Base-by-base conservation (phyloP, 2,888 invertebrate genomes). In the Dasysyrphus albostriatus region DNA sequence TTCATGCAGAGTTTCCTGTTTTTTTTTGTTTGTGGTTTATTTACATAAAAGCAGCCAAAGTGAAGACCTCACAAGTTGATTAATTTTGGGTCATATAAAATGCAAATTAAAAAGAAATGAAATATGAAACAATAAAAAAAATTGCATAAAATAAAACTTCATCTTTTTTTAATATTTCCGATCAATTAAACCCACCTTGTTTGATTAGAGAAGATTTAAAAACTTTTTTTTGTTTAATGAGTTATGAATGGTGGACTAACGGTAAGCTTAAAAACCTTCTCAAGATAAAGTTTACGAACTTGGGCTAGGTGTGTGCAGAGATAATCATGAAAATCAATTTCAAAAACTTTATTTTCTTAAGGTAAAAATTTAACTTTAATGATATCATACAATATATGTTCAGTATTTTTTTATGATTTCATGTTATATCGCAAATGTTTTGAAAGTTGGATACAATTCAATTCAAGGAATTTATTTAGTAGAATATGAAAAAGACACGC, bases 1-100 rank as follows among this genome's bases (percentile, higher is more conserved):
- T 63, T 29, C 49, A 67, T 14, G 32, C 24, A 61, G 47, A 16
- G 49, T 49, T 67, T 49, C 49, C 65, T 44, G 4, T 44, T n/a
- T 47, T 32, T 49, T 34, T 12, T 65, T 19, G 2, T n/a, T 54
- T 32, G 34, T 34, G 5, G 34, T 61, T 61, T 14, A 42, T 42
- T 61, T 4, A 42, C 24, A 61, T 42, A 42, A 12, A 24, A 19
- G 12, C 2, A 39, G n/a, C 3, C 12, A 19, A 3, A 59, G 9
- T 47, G 3, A 49, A 67, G 67, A 67, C 67, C 67, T 34, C 67
- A 67, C 67, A 67, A 19, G 67, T 67, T 49, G 67, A 67, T 65
- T 49, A 49, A 67, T 67, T 34, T 47, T 7, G 12, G 8, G 14
- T 7, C 19, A 49, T 37, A 67, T 16, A 19, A 67, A 34, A 67